These are phyloP conservation scores for Ophioderma brevispina DNA, from an alignment of 35 echinoderm and acorn worm species.

Conservation along the genomic window DNA sequence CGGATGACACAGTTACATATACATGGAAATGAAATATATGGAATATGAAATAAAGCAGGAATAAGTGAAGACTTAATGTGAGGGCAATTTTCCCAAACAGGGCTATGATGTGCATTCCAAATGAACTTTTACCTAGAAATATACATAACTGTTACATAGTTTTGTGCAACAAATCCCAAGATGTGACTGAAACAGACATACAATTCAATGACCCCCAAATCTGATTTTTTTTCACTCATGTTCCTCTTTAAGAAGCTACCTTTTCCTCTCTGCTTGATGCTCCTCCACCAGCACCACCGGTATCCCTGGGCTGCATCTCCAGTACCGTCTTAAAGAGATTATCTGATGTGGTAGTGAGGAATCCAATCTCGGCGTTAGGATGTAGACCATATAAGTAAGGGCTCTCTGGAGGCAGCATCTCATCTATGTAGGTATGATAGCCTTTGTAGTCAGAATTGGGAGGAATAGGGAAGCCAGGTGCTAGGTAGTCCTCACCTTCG, in stretches of 20 bases:
- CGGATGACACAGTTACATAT: too few species aligned
- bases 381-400: constrained; percentile 98
- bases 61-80: too few species aligned
- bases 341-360: constrained; percentile 95
- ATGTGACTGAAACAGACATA: too few species aligned
- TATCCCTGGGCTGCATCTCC: constrained; percentile 97
- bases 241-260: constrained; percentile 39
- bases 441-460: constrained; percentile 98
- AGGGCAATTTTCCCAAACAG: too few species aligned
- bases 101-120: too few species aligned
- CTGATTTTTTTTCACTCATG: too few species aligned
- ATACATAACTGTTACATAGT: too few species aligned
- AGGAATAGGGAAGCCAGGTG: constrained; percentile 93
- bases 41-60: too few species aligned
- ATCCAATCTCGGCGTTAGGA: constrained; percentile 98
- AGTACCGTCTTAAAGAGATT: constrained; percentile 97
- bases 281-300: constrained; percentile 76
- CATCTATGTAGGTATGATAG: constrained; percentile 97
- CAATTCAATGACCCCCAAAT: too few species aligned
- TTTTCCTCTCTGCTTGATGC: constrained; percentile 93
- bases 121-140: too few species aligned
- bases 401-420: constrained; percentile 95
- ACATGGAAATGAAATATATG: too few species aligned
- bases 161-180: too few species aligned
- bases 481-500: constrained; percentile 91